Evolutionary conservation across 2,797 vertebrate species (phyloP).

Genomic region (Sebastes paucispinis): DNA sequence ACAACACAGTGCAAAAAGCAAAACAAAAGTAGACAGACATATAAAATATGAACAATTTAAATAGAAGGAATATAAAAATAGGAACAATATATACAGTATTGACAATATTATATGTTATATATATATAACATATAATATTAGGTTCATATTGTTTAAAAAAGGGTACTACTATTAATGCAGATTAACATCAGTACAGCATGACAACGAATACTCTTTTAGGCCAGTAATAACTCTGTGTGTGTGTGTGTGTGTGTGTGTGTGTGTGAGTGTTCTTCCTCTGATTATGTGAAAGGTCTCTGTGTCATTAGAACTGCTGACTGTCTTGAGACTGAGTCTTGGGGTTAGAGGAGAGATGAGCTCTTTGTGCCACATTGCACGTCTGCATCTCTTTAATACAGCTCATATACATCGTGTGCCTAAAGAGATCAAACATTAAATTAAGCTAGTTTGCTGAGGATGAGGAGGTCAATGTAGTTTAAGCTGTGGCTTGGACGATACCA

Average conservation of each 20-base stretch:
- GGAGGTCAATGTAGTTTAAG: not conserved
- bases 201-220: not conserved
- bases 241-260: not conserved
- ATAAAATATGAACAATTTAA: too few relatives aligned
- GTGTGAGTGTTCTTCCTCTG: not conserved
- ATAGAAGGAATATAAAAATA: too few relatives aligned
- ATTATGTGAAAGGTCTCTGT: constrained; percentile 25
- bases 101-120: too few relatives aligned
- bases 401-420: not conserved
- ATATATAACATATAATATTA: too few relatives aligned
- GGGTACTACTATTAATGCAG: not conserved
- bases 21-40: too few relatives aligned
- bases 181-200: not conserved
- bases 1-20: too few relatives aligned
- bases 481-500: not conserved
- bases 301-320: constrained; percentile 58
- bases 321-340: constrained; percentile 46
- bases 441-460: not conserved
- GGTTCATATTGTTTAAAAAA: not conserved
- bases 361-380: not conserved
- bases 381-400: not conserved
- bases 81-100: too few relatives aligned
- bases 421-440: not conserved
- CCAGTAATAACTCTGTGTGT: not conserved
- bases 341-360: not conserved